Base-by-base conservation (phyloP, 1,140 invertebrate genomes). In the Drosophila bifasciata region DNA sequence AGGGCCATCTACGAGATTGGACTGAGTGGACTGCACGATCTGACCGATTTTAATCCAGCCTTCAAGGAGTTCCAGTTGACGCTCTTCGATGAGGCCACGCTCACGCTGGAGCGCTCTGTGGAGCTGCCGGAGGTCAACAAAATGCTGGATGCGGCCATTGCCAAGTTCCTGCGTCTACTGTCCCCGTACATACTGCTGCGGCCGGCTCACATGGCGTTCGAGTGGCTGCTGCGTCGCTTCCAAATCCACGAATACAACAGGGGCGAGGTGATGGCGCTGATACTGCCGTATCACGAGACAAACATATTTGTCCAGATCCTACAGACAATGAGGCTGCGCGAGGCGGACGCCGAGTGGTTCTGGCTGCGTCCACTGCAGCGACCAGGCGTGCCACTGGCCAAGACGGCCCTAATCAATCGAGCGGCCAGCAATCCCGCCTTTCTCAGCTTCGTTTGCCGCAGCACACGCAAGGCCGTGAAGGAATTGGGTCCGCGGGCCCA, bases 151-250 rank as follows among this genome's bases (percentile, higher is more conserved):
- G 91, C 93, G 41, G 93, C 92, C 8, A 96, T 99, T n/a, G 93
- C 94, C 50, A 94, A 95, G 61, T 99, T 98, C 92, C 90, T 99
- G 0, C 90, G 95, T 39, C 92, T 95, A 39, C 73, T 98, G 8
- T 97, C 97, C 1, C 98, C 98, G 5, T 98, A 98, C 91, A 95
- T 99, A 78, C 91, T 97, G 36, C 91, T 98, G 0, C 95, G 95
- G 86, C 94, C 96, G 11, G 94, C 97, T 8, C 96, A 98, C 59
- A 97, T 98, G 93, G 95, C 96, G 17, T 91, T 99, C 21, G 98
- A 99, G 93, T 99, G 98, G 98, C 92, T 99, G 2, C 94, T 99
- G 48, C 94, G 96, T 67, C 95, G 97, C 79, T 99, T 96, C 91
- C 94, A 95, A 48, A 96, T 99, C 66, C 96, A 99, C 81, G 93